Percentiles rank a stretch among this genome's conserved stretches.
Conservation (phyloP, 2,888 invertebrate genomes). For the Erynnis tages region DNA sequence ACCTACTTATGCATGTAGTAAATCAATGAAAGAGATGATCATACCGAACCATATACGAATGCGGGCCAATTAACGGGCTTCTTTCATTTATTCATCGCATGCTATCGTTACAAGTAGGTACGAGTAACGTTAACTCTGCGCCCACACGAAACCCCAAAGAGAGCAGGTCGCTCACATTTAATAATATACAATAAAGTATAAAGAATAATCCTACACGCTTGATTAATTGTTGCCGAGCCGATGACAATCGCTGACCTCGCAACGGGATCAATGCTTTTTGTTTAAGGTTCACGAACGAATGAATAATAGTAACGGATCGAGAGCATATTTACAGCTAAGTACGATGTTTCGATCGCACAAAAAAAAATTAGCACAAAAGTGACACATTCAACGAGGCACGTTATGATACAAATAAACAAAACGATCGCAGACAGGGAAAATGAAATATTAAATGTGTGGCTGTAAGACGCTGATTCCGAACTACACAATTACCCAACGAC, state of each 20-base stretch:
- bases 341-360: background rate
- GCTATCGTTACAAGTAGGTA: constrained; percentile 18
- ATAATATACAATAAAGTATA: too few relatives aligned
- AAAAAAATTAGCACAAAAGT: background rate
- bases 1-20: too few relatives aligned
- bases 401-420: background rate
- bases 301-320: constrained; percentile 12
- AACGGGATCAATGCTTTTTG: constrained; percentile 25
- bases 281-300: constrained; percentile 6
- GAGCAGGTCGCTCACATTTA: constrained; percentile 24
- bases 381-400: background rate
- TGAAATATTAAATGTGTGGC: background rate
- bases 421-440: background rate
- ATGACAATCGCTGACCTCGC: constrained; percentile 23
- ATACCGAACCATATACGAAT: constrained; percentile 21
- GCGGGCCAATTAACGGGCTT: constrained; percentile 54
- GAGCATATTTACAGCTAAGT: constrained; percentile 12
- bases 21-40: constrained; percentile 34
- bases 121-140: constrained; percentile 19
- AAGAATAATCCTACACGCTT: constrained; percentile 22
- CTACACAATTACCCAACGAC: too few relatives aligned
- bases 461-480: background rate
- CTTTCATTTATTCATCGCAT: constrained; percentile 34
- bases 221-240: constrained; percentile 19
- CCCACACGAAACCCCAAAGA: constrained; percentile 21